These are phyloP conservation scores for Syrrhaptes paradoxus DNA, from an alignment of 2,113 vertebrate genomes.

Conservation along the genomic window DNA sequence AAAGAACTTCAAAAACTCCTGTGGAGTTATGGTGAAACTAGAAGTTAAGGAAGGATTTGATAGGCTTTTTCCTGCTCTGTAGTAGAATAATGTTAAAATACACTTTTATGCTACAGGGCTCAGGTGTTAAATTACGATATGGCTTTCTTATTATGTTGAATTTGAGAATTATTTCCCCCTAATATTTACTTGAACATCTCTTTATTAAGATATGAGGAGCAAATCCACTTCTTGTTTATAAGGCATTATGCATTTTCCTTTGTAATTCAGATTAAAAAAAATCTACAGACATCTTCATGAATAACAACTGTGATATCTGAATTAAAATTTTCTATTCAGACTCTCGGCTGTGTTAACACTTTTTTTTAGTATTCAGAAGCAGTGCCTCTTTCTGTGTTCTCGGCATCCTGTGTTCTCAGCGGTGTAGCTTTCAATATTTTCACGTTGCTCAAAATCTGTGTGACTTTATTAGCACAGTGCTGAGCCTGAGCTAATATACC, in stretches of 20 bases:
- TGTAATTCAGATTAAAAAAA: background rate
- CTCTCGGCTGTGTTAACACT: background rate
- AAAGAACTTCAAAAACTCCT: background rate
- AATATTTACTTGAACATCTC: background rate
- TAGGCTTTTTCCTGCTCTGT: background rate
- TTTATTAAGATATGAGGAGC: background rate
- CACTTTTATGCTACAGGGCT: background rate
- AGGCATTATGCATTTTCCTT: background rate
- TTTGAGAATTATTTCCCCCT: background rate
- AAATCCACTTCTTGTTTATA: background rate
- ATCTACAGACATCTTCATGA: background rate
- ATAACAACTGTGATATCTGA: background rate
- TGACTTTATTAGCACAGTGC: background rate
- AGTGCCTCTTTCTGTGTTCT: background rate
- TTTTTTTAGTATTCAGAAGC: background rate
- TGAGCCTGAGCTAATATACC: conserved; percentile 19
- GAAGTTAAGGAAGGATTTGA: background rate
- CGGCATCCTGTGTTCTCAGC: background rate
- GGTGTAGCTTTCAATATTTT: conserved; percentile 45
- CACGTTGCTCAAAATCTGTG: background rate
- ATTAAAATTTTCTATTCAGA: background rate
- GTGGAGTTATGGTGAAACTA: background rate
- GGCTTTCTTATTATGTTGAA: background rate
- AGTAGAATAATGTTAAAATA: background rate
- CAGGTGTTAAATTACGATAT: background rate